Percentiles rank a stretch among this genome's conserved stretches.
Conservation (phyloP, 2,888 invertebrate genomes). For the Drosophila neutralis region DNA sequence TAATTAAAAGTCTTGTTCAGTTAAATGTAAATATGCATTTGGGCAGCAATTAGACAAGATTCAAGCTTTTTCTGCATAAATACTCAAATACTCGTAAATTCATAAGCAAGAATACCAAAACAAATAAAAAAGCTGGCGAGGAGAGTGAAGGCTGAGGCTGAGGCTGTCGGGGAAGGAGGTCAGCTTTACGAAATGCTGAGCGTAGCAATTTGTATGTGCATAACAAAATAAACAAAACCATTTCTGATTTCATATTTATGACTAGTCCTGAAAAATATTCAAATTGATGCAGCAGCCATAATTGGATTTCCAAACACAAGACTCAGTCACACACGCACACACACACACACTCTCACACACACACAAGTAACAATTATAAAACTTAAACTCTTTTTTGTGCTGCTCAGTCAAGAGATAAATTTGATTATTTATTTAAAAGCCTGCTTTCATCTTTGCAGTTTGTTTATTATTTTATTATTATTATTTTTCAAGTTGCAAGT, state of each 20-base stretch:
- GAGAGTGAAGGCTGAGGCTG: too few relatives aligned
- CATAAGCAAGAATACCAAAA: constrained; percentile 8
- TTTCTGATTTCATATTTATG: constrained; percentile 68
- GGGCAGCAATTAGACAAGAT: constrained; percentile 46
- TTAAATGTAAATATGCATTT: constrained; percentile 59
- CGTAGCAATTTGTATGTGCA: constrained; percentile 42
- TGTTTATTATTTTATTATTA: constrained; percentile 23
- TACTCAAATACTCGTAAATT: constrained; percentile 9
- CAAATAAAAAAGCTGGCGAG: not conserved
- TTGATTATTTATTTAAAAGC: constrained; percentile 60
- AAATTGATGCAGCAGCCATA: constrained; percentile 52
- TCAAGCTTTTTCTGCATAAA: constrained; percentile 24
- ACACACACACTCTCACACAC: not conserved
- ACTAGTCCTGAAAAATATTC: constrained; percentile 51
- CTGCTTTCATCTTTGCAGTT: constrained; percentile 6
- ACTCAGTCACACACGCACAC: constrained; percentile 22
- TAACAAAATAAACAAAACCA: constrained; percentile 45
- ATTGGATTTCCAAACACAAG: constrained; percentile 35
- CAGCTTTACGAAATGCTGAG: constrained; percentile 21
- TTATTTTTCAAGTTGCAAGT: too few relatives aligned
- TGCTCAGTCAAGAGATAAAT: constrained; percentile 27
- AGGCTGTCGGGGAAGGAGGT: not conserved
- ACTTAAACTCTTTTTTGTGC: constrained; percentile 36
- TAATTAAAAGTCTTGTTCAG: constrained; percentile 23
- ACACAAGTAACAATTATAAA: constrained; percentile 36